phyloP scores from a whole-genome alignment of 2,797 vertebrate species.

The Alcedo quadribrachys region DNA sequence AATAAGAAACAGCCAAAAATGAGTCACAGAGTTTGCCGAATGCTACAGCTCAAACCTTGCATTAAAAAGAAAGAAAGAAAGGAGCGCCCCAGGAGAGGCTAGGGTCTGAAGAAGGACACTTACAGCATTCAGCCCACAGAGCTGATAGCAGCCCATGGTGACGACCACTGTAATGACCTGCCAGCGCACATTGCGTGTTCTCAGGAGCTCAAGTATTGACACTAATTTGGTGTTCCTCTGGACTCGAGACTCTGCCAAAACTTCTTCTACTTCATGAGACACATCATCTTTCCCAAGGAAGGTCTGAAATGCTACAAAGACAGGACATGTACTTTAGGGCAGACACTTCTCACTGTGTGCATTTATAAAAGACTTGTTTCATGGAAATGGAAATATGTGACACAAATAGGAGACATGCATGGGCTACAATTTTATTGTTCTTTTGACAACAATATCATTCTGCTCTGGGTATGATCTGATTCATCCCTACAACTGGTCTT shows the following conservation, averaged over 20 bases:
- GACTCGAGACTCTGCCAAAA: conserved; percentile 80
- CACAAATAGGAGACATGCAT: not conserved
- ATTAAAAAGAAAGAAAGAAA: not conserved
- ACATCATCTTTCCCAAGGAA: conserved; percentile 90
- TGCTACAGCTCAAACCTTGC: not conserved
- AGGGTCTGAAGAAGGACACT: conserved; percentile 53
- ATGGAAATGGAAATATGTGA: not conserved
- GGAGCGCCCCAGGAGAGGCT: not conserved
- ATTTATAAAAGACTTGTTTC: not conserved
- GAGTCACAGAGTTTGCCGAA: not conserved
- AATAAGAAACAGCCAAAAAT: not conserved
- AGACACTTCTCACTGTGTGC: not conserved
- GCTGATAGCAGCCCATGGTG: conserved; percentile 94
- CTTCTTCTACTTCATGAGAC: conserved; percentile 87
- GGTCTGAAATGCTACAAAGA: conserved; percentile 85
- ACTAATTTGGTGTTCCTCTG: conserved; percentile 79
- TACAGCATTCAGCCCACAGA: conserved; percentile 93
- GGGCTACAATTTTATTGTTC: not conserved
- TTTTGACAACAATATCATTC: not conserved
- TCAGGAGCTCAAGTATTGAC: conserved; percentile 83
- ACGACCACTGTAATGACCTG: conserved; percentile 87
- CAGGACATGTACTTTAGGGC: not conserved
- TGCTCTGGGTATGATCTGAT: not conserved
- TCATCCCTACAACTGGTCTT: not conserved
- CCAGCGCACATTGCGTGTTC: conserved; percentile 80